Evolutionary conservation across 2,797 vertebrate genomes (phyloP).

Genomic region (Epinephelus awoara): DNA sequence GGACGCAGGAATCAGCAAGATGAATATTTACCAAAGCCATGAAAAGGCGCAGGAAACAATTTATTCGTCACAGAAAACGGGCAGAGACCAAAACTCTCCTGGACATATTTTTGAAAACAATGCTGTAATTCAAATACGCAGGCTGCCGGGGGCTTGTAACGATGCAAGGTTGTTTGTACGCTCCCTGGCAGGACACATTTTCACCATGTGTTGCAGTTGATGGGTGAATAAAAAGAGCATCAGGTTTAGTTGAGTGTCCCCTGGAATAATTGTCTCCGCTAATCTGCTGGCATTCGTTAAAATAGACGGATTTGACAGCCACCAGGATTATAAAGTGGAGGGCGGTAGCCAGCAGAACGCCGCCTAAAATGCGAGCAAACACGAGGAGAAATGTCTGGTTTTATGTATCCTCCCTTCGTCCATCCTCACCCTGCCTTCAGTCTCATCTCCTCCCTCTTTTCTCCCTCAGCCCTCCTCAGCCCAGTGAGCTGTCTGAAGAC

Average conservation of each 20-base stretch:
- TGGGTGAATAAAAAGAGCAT: slow-evolving; percentile 40
- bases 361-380: slow-evolving; percentile 40
- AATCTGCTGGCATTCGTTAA: slow-evolving; percentile 71
- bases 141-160: slow-evolving; percentile 8
- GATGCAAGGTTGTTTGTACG: not conserved
- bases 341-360: slow-evolving; percentile 19
- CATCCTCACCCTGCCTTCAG: slow-evolving; percentile 36
- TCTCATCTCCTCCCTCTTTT: slow-evolving; percentile 30
- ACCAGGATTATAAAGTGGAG: slow-evolving; percentile 43
- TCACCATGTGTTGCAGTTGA: slow-evolving; percentile 21
- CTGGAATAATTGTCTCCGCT: slow-evolving; percentile 48
- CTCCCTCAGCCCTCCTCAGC: slow-evolving; percentile 37
- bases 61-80: slow-evolving; percentile 46
- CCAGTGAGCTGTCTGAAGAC: slow-evolving; percentile 48
- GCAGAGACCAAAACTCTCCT: slow-evolving; percentile 26
- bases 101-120: slow-evolving; percentile 38
- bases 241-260: slow-evolving; percentile 15
- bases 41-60: slow-evolving; percentile 51
- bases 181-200: slow-evolving; percentile 12
- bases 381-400: slow-evolving; percentile 36
- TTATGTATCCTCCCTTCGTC: slow-evolving; percentile 35
- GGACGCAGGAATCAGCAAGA: slow-evolving; percentile 38
- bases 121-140: slow-evolving; percentile 10
- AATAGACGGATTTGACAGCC: slow-evolving; percentile 41
- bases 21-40: slow-evolving; percentile 69